Evolutionary conservation across 1,140 invertebrate species (phyloP).

Genomic region (Lepidurus packardi): DNA sequence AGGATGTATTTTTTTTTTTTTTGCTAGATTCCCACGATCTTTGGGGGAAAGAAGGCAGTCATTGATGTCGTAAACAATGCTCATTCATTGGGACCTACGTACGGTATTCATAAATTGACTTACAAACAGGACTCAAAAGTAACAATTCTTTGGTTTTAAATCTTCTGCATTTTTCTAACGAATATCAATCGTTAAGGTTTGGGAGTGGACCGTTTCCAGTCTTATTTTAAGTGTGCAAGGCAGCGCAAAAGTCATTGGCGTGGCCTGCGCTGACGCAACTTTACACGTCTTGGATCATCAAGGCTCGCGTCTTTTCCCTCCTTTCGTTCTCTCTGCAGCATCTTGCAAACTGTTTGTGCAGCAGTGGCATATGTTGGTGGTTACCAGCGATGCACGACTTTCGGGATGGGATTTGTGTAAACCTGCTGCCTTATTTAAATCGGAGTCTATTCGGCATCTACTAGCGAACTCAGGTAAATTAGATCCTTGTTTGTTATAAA

Average conservation of each 20-base stretch:
- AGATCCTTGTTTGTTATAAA: conserved; percentile 25
- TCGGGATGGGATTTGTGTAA: conserved; percentile 42
- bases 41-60: conserved; percentile 36
- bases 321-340: conserved; percentile 57
- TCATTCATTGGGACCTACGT: conserved; percentile 13
- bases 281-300: conserved; percentile 56
- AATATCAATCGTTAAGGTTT: conserved; percentile 29
- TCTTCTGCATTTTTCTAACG: conserved; percentile 33
- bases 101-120: conserved; percentile 35
- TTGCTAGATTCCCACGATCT: conserved; percentile 34
- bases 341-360: conserved; percentile 48
- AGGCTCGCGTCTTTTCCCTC: conserved; percentile 54
- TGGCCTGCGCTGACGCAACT: conserved; percentile 59
- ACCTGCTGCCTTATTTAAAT: conserved; percentile 38
- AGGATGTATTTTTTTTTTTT: neutral
- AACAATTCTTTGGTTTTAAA: conserved; percentile 18
- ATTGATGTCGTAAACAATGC: conserved; percentile 14
- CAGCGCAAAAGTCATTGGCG: conserved; percentile 51
- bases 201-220: conserved; percentile 39
- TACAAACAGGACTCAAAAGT: conserved; percentile 27
- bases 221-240: conserved; percentile 51
- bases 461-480: conserved; percentile 38
- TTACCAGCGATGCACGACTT: conserved; percentile 40
- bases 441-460: conserved; percentile 39
- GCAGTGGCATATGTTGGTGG: conserved; percentile 41